Conservation (phyloP, 1,140 invertebrate genomes). For the Sitobion miscanthi region DNA sequence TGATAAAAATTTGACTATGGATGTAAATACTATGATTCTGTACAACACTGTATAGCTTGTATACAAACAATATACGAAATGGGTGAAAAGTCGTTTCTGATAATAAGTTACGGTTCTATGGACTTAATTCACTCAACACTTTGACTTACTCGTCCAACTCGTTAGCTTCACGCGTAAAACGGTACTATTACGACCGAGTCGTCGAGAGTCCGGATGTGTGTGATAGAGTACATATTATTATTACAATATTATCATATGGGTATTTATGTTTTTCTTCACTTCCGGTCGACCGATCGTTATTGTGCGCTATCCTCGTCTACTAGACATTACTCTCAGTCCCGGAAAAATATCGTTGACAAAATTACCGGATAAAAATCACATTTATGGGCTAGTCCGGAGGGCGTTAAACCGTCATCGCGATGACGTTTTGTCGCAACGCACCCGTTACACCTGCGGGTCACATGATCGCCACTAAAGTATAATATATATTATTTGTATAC, state of each 20-base stretch:
- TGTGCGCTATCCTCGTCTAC: not conserved
- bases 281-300: not conserved
- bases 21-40: too few species aligned
- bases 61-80: too few species aligned
- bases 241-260: not conserved
- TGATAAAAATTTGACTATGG: too few species aligned
- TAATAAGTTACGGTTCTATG: too few species aligned
- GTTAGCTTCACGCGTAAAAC: too few species aligned
- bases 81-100: too few species aligned
- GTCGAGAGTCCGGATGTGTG: not conserved
- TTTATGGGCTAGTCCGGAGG: not conserved
- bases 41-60: too few species aligned
- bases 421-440: not conserved
- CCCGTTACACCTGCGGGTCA: not conserved
- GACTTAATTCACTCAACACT: not conserved
- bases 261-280: not conserved
- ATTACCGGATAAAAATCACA: not conserved
- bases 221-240: not conserved
- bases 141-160: not conserved
- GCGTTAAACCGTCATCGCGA: not conserved
- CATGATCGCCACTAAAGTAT: not conserved
- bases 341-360: not conserved
- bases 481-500: conserved; percentile 10
- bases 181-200: not conserved
- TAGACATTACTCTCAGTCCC: not conserved